phyloP scores from a whole-genome alignment of 1,140 invertebrate genomes.

The Atta texana region DNA sequence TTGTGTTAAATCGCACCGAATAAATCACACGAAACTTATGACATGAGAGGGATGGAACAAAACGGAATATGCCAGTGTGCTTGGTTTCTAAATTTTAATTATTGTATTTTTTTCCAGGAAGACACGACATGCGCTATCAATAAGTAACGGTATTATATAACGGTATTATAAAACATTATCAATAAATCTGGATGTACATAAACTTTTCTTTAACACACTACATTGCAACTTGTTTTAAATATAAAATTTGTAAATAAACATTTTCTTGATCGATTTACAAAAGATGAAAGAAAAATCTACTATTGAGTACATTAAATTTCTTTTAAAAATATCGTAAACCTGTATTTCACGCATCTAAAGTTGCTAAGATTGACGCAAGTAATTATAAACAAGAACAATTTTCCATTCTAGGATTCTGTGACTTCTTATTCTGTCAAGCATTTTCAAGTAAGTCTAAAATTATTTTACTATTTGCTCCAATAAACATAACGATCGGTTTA shows the following conservation, averaged over 20 bases:
- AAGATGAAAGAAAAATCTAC: background rate
- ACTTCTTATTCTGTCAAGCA: background rate
- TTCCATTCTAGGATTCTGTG: background rate
- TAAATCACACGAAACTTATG: constrained; percentile 3
- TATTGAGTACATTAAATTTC: constrained; percentile 1
- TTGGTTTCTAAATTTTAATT: constrained; percentile 71
- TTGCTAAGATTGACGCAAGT: background rate
- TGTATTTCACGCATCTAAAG: background rate
- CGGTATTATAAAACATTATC: constrained; percentile 2
- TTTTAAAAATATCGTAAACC: background rate
- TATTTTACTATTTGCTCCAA: constrained; percentile 20
- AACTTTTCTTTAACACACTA: constrained; percentile 6
- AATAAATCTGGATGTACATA: background rate
- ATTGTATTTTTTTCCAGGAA: constrained; percentile 75
- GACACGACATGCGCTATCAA: constrained; percentile 64
- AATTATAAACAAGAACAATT: background rate
- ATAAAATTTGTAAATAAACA: background rate
- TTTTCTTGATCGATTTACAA: background rate
- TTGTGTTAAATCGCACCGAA: background rate
- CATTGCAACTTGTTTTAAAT: background rate
- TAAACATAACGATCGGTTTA: constrained; percentile 9
- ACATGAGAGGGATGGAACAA: background rate
- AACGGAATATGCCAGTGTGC: background rate
- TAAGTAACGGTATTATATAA: constrained; percentile 43
- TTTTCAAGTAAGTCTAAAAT: constrained; percentile 27